Conservation (phyloP, 2,888 invertebrate species). For the Acrocera orbiculus region DNA sequence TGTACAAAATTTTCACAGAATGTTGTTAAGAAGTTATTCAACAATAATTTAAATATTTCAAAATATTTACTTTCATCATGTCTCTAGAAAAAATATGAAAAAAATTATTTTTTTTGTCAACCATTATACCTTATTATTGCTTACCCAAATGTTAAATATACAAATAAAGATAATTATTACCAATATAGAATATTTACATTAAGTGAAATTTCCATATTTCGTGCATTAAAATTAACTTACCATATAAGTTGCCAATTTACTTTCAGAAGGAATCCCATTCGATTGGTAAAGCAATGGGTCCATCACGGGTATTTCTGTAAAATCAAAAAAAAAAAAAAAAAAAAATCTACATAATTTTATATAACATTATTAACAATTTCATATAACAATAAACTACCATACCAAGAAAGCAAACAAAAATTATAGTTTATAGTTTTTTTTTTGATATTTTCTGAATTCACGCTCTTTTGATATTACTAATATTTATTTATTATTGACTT, state of each 20-base stretch:
- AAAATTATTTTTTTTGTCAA: no score
- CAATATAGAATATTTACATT: neutral
- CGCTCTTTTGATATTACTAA: no score
- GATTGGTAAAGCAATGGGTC: constrained; percentile 58
- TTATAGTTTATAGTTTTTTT: no score
- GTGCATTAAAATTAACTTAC: constrained; percentile 33
- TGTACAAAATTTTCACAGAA: no score
- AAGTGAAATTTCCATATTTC: neutral
- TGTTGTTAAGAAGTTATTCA: no score
- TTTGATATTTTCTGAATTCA: no score
- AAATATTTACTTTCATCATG: no score
- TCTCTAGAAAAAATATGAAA: no score
- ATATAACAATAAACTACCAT: neutral
- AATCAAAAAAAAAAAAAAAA: neutral
- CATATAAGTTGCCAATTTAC: constrained; percentile 72
- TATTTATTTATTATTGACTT: no score
- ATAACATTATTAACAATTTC: neutral
- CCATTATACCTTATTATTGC: neutral
- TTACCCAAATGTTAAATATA: neutral
- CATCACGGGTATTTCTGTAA: constrained; percentile 37
- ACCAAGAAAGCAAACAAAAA: no score
- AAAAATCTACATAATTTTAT: constrained; percentile 2
- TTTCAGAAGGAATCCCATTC: constrained; percentile 63
- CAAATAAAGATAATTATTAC: neutral
- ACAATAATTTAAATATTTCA: no score